These are phyloP conservation scores for Netelia melanura DNA, from an alignment of 2,888 invertebrate species.

Conservation along the genomic window DNA sequence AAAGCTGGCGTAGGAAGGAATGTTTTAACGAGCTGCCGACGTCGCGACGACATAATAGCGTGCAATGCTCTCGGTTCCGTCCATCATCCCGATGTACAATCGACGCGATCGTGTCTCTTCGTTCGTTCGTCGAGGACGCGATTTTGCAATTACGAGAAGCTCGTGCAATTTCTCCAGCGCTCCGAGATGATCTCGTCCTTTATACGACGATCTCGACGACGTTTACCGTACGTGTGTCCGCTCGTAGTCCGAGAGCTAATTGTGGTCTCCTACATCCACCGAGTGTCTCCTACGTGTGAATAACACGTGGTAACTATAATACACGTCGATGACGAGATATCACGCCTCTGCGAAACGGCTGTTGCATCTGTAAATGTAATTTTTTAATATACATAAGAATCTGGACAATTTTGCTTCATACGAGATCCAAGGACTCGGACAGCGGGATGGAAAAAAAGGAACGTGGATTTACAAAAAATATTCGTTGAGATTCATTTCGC, in stretches of 20 bases:
- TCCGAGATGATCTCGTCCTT: background rate
- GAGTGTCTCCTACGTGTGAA: background rate
- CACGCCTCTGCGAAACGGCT: background rate
- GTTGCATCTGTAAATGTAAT: background rate
- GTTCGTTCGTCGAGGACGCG: background rate
- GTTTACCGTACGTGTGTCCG: background rate
- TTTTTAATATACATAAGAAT: background rate
- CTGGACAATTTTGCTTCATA: background rate
- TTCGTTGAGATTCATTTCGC: background rate
- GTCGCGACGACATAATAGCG: slow-evolving; percentile 3
- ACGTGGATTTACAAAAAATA: background rate
- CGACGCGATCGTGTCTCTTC: background rate
- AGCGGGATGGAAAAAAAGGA: background rate
- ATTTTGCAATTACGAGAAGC: slow-evolving; percentile 35
- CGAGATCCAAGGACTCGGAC: background rate
- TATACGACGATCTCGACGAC: background rate
- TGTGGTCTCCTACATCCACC: too few relatives aligned
- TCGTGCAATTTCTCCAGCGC: slow-evolving; percentile 30
- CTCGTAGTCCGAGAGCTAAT: background rate
- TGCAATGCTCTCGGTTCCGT: background rate
- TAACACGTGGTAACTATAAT: slow-evolving; percentile 7
- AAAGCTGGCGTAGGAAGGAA: background rate
- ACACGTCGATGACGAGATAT: too few relatives aligned
- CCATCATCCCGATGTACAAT: background rate
- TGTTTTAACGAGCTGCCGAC: background rate